Base-by-base conservation (phyloP, 2,797 vertebrate species). In the Taeniopygia guttata region DNA sequence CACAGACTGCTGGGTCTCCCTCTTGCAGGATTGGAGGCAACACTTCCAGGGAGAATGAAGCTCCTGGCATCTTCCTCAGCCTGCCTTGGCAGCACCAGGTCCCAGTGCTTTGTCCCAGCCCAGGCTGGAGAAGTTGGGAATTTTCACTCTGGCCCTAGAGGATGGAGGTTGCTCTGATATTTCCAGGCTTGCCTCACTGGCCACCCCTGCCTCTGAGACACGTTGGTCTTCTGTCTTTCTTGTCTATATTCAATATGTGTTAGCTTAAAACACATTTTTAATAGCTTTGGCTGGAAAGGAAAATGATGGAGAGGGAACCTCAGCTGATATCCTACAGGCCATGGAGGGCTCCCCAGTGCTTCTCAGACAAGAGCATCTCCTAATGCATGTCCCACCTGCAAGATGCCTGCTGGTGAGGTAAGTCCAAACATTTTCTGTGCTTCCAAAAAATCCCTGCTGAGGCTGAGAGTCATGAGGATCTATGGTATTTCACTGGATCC, bases 81-180 rank as follows among this genome's bases (percentile, higher is more conserved):
- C 36, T 40, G 30, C 21, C 54, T 45, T 1, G 2, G 48, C 36
- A 62, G n/a, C 0, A 0, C 27, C 22, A 51, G 34, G 7, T 68
- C 54, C 16, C 36, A n/a, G 25, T 23, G 49, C 45, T 70, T 43
- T 18, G 27, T 67, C 45, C 36, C 54, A n/a, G 49, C 27, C 45
- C 51, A 16, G 20, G 38, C 19, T 60, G 49, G 42, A 46, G 43
- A 76, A 79, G 26, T 7, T 60, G 58, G 49, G 34, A 87, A 78
- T 48, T 25, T 67, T 56, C 45, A 32, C 32, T 43, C 40, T 2
- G 2, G 3, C 52, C 48, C 48, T 58, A 21, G 32, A 69, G 22
- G 16, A 25, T 17, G 20, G 19, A 78, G 22, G 6, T 59, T 51
- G 17, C 36, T 67, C n/a, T 5, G 2, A 5, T 68, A 45, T 78